Evolutionary conservation across 2,797 vertebrate genomes (phyloP).

Genomic region (Nyctibius grandis): DNA sequence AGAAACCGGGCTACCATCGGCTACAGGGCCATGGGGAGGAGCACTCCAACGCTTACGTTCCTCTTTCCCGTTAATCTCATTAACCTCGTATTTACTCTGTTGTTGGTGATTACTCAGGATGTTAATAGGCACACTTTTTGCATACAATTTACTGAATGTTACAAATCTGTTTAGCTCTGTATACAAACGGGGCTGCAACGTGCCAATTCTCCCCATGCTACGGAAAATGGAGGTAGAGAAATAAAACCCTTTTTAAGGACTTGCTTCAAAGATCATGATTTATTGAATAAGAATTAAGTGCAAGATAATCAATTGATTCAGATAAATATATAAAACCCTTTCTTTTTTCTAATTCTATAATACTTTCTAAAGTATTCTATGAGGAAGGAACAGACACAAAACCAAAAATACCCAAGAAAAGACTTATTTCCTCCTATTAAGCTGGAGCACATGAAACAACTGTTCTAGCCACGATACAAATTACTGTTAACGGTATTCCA

Average conservation of each 20-base stretch:
- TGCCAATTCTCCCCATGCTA: not conserved
- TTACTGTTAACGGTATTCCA: not conserved
- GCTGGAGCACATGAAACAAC: not conserved
- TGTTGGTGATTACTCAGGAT: constrained; percentile 26
- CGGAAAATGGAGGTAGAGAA: rapidly evolving
- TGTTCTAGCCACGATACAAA: not conserved
- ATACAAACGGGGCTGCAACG: not conserved
- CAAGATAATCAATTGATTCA: not conserved
- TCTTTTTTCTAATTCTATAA: not conserved
- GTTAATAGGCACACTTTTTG: not conserved
- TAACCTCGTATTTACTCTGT: constrained; percentile 8
- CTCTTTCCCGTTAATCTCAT: constrained; percentile 17
- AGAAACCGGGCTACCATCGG: not conserved
- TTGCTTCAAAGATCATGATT: not conserved
- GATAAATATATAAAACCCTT: not conserved
- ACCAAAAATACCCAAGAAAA: not conserved
- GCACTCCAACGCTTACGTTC: not conserved
- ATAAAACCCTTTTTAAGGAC: not conserved
- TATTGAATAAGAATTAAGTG: not conserved
- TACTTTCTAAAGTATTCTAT: not conserved
- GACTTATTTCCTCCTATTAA: not conserved
- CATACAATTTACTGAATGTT: not conserved
- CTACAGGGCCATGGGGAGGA: not conserved
- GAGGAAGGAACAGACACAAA: not conserved
- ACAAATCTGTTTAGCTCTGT: not conserved